Evolutionary conservation across 1,140 invertebrate species (phyloP), one percentile per base, ranked within the genome.

Genomic region (Coenobita brevimanus): DNA sequence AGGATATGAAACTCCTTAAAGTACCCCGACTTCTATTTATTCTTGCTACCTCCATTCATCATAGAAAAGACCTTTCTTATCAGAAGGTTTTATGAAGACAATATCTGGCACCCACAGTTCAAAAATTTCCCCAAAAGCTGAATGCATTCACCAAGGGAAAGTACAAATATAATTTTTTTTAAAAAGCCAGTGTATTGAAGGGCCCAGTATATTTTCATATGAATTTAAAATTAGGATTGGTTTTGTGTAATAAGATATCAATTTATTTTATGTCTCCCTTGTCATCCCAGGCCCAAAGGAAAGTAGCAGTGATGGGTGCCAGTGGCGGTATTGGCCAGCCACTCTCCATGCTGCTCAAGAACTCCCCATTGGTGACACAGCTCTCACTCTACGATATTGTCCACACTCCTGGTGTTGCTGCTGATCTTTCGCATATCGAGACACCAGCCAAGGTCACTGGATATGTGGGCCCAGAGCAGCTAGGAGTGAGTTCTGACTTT

Each of bases 241-340:
- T 33, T 57, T 57, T 60, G 30, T 24, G 1, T 17, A 33, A 17
- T 21, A 4, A 3, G 43, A 24, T 43, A 4, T 43, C 1, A 43
- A 43, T 38, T 27, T 3, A 38, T 36, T 36, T 36, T 17, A n/a
- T 33, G 8, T 69, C n/a, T 82, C 38, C 24, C 21, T 84, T 57
- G 27, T 43, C 33, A 73, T 57, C 54, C 13, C 67, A 90, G 89
- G 87, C 67, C 27, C 79, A 82, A n/a, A 84, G 69, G 41, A 98
- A 98, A 95, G 99, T 99, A 27, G 96, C 98, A 82, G 97, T 99
- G 64, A 95, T 98, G 92, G 99, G 99, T 82, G 99, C 98, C 1
- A 95, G 96, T 92, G 99, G 99, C 89, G 99, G 99, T 73, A 99
- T 99, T 93, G 99, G 99, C 0, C 99, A 99, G 93, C 99, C 99